Percentiles rank a stretch among this genome's conserved stretches.
Evolutionary conservation across 2,797 vertebrate genomes (phyloP).

Genomic region (Otolemur crassicaudatus): DNA sequence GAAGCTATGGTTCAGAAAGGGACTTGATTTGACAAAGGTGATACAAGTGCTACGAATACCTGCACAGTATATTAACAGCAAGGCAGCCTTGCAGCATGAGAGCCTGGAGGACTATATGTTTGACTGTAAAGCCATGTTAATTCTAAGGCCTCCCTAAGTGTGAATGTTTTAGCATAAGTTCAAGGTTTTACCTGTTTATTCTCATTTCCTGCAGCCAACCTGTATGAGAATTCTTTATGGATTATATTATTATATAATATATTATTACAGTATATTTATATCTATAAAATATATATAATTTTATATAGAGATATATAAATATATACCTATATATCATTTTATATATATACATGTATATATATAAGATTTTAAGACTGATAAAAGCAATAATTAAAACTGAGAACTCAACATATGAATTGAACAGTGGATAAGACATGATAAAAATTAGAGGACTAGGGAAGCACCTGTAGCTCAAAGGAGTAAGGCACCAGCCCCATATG

Average conservation of each 20-base stretch:
- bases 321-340: too few species aligned
- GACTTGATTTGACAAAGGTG: not conserved
- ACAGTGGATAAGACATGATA: not conserved
- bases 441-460: too few species aligned
- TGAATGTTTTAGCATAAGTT: not conserved
- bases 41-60: not conserved
- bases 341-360: too few species aligned
- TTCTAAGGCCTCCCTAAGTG: not conserved
- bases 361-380: not conserved
- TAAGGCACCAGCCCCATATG: too few species aligned
- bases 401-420: not conserved
- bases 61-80: not conserved
- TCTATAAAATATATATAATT: too few species aligned
- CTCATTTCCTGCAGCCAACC: not conserved
- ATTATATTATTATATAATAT: too few species aligned
- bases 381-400: not conserved
- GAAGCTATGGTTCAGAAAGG: not conserved
- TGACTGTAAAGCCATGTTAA: not conserved
- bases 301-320: too few species aligned
- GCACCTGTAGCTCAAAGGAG: too few species aligned
- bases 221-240: not conserved
- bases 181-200: not conserved
- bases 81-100: not conserved
- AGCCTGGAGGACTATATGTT: not conserved
- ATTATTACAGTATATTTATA: too few species aligned